phyloP scores from a whole-genome alignment of 2,888 invertebrate genomes.

The Lithosia quadra region DNA sequence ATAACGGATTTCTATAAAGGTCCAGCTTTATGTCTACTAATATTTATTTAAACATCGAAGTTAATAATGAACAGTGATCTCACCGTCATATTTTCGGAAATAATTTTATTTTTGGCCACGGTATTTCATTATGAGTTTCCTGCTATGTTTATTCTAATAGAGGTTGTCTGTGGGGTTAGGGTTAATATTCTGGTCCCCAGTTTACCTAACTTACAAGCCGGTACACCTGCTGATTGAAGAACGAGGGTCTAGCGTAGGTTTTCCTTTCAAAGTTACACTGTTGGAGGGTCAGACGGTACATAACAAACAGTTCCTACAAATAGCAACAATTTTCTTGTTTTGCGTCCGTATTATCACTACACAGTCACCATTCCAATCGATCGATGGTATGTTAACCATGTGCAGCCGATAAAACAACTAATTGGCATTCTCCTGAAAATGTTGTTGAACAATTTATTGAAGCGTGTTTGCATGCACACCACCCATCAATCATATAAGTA shows the following conservation, averaged over 20 bases:
- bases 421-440: not conserved
- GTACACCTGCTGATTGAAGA: no score
- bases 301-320: not conserved
- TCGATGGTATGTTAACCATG: not conserved
- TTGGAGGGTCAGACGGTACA: not conserved
- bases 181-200: no score
- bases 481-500: constrained; percentile 11
- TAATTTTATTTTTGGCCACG: not conserved
- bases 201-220: no score
- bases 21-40: not conserved
- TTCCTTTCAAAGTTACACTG: not conserved
- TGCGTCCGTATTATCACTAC: not conserved
- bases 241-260: no score
- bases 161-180: no score
- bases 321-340: not conserved
- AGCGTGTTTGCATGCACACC: constrained; percentile 18
- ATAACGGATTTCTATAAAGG: not conserved
- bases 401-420: not conserved
- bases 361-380: not conserved
- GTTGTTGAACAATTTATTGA: constrained; percentile 12
- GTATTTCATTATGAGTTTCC: not conserved
- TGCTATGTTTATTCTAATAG: no score
- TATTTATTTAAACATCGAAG: not conserved
- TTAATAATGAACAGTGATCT: not conserved
- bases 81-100: not conserved